Base-by-base conservation (phyloP, 1,140 invertebrate species). In the Dreissena polymorpha region DNA sequence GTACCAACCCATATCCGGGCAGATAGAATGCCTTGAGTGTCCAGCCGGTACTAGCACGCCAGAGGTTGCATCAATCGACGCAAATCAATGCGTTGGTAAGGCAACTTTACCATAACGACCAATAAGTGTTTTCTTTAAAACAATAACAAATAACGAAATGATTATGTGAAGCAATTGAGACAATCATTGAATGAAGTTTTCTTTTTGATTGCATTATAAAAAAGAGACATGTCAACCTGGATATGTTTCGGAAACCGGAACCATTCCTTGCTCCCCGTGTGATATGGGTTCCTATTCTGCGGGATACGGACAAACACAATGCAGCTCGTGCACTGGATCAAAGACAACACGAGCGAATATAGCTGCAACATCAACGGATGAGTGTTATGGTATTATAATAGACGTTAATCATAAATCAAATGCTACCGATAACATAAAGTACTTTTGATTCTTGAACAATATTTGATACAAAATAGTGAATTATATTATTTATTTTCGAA, bases 1-100 rank as follows among this genome's bases (percentile, higher is more conserved):
- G 14, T 79, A 68, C 53, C 77, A 71, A 71, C 67, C 53, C 12
- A n/a, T n/a, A 8, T 25, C n/a, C 12, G 53, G 51, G 6, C 23
- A 68, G 13, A n/a, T 27, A 60, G 10, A 0, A 16, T 79, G 77
- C 70, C 21, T 70, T 0, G 25, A 70, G 13, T 79, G 77, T 63
- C 77, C 77, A 49, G 18, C 0, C n/a, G 51, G 64, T n/a, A 25
- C 29, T 10, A 79, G 67, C n/a, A 79, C 77, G 64, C 16, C 14
- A 14, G 39, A 39, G 39, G 2, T 39, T 39, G 39, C 39, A 39
- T 39, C 39, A 39, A 8, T 39, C 39, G 39, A 39, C 39, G 39
- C 39, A 8, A 39, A 39, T 39, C 39, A 39, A 8, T 39, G 39
- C 8, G 39, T 39, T 8, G 39, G 39, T 39, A 39, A 39, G 39